phyloP scores from a whole-genome alignment of 2,797 vertebrate species.

The Lepidocolaptes lacrymiger region DNA sequence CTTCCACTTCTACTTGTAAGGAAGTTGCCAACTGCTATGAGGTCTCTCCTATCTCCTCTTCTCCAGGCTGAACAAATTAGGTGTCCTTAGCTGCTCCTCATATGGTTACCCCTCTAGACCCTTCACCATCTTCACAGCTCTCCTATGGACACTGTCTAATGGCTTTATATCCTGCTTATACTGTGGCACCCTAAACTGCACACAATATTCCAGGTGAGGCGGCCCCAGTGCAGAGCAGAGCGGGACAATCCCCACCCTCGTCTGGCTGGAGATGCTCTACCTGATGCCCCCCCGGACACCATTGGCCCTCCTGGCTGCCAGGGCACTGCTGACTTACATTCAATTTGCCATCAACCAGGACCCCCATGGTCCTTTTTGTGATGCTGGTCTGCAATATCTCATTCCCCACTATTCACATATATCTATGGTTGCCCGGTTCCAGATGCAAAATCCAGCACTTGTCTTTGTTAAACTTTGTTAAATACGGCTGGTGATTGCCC shows the following conservation, averaged over 20 bases:
- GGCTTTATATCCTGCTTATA: background rate
- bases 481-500: no score
- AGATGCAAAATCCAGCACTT: background rate
- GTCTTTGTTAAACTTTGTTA: background rate
- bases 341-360: background rate
- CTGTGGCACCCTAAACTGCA: rapidly evolving
- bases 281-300: rapidly evolving
- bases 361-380: background rate
- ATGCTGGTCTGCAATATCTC: background rate
- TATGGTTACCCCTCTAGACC: rapidly evolving
- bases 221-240: rapidly evolving
- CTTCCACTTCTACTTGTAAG: rapidly evolving
- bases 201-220: rapidly evolving
- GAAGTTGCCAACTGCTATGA: background rate
- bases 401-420: background rate
- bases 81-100: background rate
- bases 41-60: background rate
- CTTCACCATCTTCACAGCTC: background rate
- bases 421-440: no score
- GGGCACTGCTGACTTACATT: background rate
- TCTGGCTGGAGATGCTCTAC: rapidly evolving
- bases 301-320: background rate
- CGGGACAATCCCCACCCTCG: background rate
- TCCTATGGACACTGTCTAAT: background rate
- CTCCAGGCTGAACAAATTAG: background rate